Conservation (phyloP, 2,888 invertebrate species). For the Yponomeuta sedellus region DNA sequence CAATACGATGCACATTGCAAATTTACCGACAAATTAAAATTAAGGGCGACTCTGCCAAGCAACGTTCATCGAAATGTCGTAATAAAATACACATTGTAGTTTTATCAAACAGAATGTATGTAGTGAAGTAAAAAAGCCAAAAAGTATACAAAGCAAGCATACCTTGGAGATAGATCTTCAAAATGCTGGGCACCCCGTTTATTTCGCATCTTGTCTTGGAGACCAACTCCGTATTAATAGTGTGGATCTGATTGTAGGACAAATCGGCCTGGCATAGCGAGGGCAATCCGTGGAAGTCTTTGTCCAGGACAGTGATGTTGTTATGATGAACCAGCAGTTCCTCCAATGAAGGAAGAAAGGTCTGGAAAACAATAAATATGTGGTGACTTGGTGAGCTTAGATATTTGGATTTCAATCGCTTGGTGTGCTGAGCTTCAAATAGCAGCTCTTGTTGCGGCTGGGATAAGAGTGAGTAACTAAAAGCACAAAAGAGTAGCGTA, state of each 20-base stretch:
- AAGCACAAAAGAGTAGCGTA: no score
- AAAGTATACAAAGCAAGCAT: constrained; percentile 25
- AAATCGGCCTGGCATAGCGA: constrained; percentile 88
- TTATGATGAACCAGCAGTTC: constrained; percentile 87
- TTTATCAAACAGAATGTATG: no score
- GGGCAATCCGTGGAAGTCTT: constrained; percentile 89
- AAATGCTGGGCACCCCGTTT: constrained; percentile 84
- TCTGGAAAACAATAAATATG: constrained; percentile 62
- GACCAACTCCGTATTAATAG: constrained; percentile 84
- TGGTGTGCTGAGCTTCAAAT: neutral
- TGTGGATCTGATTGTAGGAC: constrained; percentile 84
- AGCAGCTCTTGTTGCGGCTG: no score
- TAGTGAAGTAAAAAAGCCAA: neutral
- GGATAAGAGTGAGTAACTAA: no score
- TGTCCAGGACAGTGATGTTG: constrained; percentile 82
- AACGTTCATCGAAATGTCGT: no score
- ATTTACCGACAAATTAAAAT: neutral
- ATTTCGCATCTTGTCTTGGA: constrained; percentile 87
- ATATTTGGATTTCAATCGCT: neutral
- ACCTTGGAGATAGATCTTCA: constrained; percentile 90
- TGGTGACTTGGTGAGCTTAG: neutral
- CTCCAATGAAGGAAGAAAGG: constrained; percentile 85
- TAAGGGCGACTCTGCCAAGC: neutral
- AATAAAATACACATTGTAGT: neutral
- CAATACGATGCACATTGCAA: no score